Evolutionary conservation across 2,113 vertebrate genomes (phyloP), one percentile per base, ranked within the genome.

Genomic region (Odontesthes bonariensis): DNA sequence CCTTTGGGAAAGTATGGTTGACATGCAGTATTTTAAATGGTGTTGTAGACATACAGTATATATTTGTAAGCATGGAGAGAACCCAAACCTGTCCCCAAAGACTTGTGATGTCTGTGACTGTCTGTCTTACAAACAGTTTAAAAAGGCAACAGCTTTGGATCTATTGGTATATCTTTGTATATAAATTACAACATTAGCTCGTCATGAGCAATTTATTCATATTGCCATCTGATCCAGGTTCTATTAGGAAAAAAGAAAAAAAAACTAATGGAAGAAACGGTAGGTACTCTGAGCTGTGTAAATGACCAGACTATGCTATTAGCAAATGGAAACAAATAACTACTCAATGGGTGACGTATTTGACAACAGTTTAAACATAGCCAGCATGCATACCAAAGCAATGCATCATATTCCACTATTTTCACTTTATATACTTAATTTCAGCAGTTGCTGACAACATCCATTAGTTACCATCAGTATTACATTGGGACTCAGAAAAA

Each of bases 241-340:
- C 46, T 5, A 49, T 8, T 8, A 19, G 16, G 17, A 47, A 8
- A 49, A 17, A 14, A 14, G 2, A 44, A 14, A 44, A 13, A 44
- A 44, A 44, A 12, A 44, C 10, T 8, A 44, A 44, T 0, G 63
- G 14, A 54, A 54, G 17, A n/a, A 27, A 67, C 23, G 8, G 38
- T 54, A 19, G 12, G 4, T n/a, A 19, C 23, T 35, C 54, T 57
- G 56, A 52, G 17, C 19, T 6, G 3, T 20, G 14, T 32, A 12
- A 32, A 51, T 51, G n/a, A 11, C 35, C 46, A n/a, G n/a, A 42
- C 64, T 27, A 1, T 74, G 27, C 44, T 58, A 20, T 70, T 54
- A 58, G 20, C 35, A 63, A 67, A 58, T 73, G 52, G 44, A 73
- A 77, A 71, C 58, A 71, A 49, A n/a, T 49, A 49, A 19, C 46